Conservation (phyloP, 2,797 vertebrate genomes). For the Emys orbicularis region DNA sequence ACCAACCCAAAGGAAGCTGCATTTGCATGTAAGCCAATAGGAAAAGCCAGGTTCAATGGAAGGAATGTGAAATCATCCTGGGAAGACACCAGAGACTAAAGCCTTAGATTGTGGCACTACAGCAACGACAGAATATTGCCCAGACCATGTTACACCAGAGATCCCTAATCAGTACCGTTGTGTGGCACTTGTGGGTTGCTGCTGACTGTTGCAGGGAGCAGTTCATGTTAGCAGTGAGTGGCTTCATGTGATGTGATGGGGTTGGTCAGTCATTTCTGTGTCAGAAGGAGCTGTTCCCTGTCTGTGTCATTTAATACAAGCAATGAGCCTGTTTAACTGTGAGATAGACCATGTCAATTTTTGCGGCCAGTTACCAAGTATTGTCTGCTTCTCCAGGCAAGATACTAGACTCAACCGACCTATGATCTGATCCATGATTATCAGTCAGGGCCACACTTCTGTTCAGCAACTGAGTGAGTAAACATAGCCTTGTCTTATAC, state of each 20-base stretch:
- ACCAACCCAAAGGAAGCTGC: too few species aligned
- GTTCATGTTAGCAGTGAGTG: not conserved
- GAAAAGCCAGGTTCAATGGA: too few species aligned
- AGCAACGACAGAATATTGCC: not conserved
- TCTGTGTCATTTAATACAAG: not conserved
- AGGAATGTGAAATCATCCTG: too few species aligned
- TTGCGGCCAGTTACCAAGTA: not conserved
- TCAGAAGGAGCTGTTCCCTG: not conserved
- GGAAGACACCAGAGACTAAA: too few species aligned
- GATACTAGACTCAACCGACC: not conserved
- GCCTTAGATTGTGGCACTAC: not conserved
- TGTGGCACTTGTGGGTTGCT: not conserved
- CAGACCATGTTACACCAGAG: not conserved
- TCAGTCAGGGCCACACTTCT: not conserved
- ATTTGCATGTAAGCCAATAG: too few species aligned
- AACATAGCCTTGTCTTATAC: not conserved
- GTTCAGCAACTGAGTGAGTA: not conserved
- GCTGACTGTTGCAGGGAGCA: not conserved
- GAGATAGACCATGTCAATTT: not conserved
- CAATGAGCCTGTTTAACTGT: not conserved
- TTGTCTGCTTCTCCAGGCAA: not conserved
- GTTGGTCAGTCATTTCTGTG: not conserved
- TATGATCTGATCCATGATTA: not conserved
- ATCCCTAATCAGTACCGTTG: not conserved
- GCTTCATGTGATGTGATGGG: not conserved